These are phyloP conservation scores for Sinocyclocheilus maitianheensis DNA, from an alignment of 2,113 vertebrate genomes.

Conservation along the genomic window DNA sequence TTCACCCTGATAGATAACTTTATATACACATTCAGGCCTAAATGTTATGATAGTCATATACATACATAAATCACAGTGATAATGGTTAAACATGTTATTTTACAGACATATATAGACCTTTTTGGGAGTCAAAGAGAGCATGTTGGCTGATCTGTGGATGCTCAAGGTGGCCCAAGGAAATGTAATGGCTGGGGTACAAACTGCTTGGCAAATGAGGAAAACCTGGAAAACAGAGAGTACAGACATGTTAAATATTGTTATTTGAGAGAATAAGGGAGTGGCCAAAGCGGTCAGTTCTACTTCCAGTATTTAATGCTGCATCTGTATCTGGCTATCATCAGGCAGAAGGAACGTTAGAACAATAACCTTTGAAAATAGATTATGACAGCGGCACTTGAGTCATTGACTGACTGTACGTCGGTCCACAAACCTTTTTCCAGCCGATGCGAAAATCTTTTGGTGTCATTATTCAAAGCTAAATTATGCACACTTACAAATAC, in stretches of 20 bases:
- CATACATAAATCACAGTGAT: background rate
- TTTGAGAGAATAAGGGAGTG: background rate
- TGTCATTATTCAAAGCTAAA: slow-evolving; percentile 34
- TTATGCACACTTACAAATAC: slow-evolving; percentile 34
- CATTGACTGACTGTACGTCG: background rate
- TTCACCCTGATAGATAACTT: background rate
- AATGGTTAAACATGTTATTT: slow-evolving; percentile 1
- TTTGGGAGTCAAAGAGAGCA: slow-evolving; percentile 88
- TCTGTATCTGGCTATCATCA: background rate
- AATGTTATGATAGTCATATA: background rate
- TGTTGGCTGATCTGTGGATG: slow-evolving; percentile 88
- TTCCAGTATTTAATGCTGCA: background rate
- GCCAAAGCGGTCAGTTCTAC: background rate
- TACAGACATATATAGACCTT: slow-evolving; percentile 81
- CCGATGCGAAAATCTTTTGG: background rate
- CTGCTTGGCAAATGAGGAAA: slow-evolving; percentile 86
- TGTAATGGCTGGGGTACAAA: slow-evolving; percentile 87
- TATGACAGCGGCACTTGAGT: background rate
- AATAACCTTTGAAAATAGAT: background rate
- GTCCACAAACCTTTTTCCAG: background rate
- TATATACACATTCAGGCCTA: background rate
- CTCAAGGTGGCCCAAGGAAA: slow-evolving; percentile 92
- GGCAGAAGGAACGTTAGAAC: background rate
- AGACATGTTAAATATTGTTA: background rate
- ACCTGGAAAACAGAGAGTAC: slow-evolving; percentile 75